Evolutionary conservation across 2,888 invertebrate species (phyloP).

Genomic region (Pseudeuparius sepicola): DNA sequence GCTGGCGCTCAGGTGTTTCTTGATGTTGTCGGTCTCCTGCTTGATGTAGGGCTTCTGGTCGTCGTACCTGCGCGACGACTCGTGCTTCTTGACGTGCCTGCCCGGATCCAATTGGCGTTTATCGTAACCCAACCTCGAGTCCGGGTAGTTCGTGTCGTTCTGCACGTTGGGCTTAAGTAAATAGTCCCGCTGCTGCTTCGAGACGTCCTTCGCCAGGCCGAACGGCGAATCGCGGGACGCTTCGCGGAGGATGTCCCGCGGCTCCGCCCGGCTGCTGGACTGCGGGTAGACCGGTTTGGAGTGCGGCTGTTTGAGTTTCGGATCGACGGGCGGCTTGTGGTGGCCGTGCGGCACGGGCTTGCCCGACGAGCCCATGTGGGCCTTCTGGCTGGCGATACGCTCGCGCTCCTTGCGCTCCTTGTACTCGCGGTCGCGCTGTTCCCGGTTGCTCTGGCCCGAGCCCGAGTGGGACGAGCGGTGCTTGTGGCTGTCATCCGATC

Average conservation of each 20-base stretch:
- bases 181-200: slow-evolving; percentile 28
- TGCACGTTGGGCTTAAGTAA: slow-evolving; percentile 29
- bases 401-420: slow-evolving; percentile 55
- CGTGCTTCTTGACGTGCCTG: slow-evolving; percentile 19
- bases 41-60: slow-evolving; percentile 28
- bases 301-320: slow-evolving; percentile 29
- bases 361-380: slow-evolving; percentile 22
- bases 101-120: slow-evolving; percentile 22
- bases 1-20: slow-evolving; percentile 31
- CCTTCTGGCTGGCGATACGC: slow-evolving; percentile 42
- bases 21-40: slow-evolving; percentile 30
- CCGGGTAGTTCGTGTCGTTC: slow-evolving; percentile 27
- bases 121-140: slow-evolving; percentile 25
- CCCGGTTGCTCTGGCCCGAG: slow-evolving; percentile 36
- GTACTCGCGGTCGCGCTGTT: slow-evolving; percentile 49
- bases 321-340: slow-evolving; percentile 31
- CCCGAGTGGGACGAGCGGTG: slow-evolving; percentile 31
- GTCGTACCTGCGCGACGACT: slow-evolving; percentile 26
- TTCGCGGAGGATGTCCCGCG: slow-evolving; percentile 34
- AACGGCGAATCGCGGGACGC: slow-evolving; percentile 31
- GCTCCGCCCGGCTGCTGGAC: slow-evolving; percentile 26
- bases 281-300: slow-evolving; percentile 21
- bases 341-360: slow-evolving; percentile 22
- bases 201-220: slow-evolving; percentile 25
- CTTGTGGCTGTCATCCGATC: slow-evolving; percentile 32